Percentiles rank a stretch among this genome's conserved stretches.
Conservation (phyloP, 1,140 invertebrate species). For the Ceratosolen solmsi region DNA sequence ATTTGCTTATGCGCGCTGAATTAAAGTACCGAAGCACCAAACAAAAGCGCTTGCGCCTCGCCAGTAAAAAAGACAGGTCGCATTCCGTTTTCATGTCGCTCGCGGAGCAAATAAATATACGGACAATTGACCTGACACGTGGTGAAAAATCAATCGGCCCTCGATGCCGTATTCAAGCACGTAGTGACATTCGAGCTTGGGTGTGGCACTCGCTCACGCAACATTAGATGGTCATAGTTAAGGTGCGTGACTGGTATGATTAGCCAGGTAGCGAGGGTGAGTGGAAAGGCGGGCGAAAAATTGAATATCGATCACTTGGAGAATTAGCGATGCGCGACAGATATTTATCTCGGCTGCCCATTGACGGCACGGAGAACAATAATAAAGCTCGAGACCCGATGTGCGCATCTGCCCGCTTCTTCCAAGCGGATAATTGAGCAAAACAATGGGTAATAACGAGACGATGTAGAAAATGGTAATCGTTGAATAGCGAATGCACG, state of each 20-base stretch:
- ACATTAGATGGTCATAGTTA: too few species aligned
- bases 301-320: not conserved
- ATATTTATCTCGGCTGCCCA: not conserved
- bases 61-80: not conserved
- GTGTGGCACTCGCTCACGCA: too few species aligned
- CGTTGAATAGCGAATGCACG: not conserved
- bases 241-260: not conserved
- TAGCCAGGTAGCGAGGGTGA: not conserved
- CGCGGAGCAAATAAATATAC: not conserved
- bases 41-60: conserved; percentile 15
- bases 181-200: too few species aligned
- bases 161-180: not conserved
- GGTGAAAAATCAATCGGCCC: not conserved
- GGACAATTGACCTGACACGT: not conserved
- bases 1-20: not conserved
- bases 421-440: not conserved
- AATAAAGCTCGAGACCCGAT: not conserved
- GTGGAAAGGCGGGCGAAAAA: not conserved
- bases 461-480: conserved; percentile 25
- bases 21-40: not conserved
- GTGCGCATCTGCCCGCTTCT: not conserved
- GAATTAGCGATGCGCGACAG: not conserved
- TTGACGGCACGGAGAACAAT: not conserved
- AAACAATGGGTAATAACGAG: conserved; percentile 22
- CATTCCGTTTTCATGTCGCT: not conserved